Evolutionary conservation across 2,113 vertebrate genomes (phyloP), one percentile per base, ranked within the genome.

Genomic region (Phalacrocorax aristotelis): DNA sequence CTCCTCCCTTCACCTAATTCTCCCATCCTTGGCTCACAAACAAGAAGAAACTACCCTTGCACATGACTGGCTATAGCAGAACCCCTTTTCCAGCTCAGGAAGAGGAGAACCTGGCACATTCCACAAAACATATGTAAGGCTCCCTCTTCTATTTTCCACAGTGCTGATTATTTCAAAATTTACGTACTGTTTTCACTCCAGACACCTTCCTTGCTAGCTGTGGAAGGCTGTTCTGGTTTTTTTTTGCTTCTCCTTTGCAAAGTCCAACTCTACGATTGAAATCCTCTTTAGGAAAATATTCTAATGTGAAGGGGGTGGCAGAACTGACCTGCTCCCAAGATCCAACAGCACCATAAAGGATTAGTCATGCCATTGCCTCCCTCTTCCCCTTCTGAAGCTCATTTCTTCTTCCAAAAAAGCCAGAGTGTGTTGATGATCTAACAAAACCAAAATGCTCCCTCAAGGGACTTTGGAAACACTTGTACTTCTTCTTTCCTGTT

Each of bases 61-160:
- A 97, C 95, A 83, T 97, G 96, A 96, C 90, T 83, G 77, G 66
- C 95, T 65, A 42, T 94, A 97, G 98, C 98, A 97, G 93, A 97
- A 98, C 96, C 98, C 94, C 96, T 98, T 98, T 98, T 98, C 96
- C 98, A 98, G 98, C 97, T 98, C 97, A 93, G 90, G 88, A 55
- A 15, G 74, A 89, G 62, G 81, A 96, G 68, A 92, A 83, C 60
- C 42, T 83, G 88, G 58, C 61, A 69, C 29, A 40, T 6, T 89
- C 32, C 52, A 61, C 48, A 94, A 80, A 69, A 55, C 54, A 34
- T 13, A 38, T 80, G 46, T 87, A 61, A 85, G 62, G 62, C 30
- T 92, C 51, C 70, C 62, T 80, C 72, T 91, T 88, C n/a, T 58
- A 0, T 69, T 76, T 81, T 94, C 54, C 62, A 42, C 42, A 29